phyloP scores from a whole-genome alignment of 1,140 invertebrate species.

The Helicorthomorpha holstii region DNA sequence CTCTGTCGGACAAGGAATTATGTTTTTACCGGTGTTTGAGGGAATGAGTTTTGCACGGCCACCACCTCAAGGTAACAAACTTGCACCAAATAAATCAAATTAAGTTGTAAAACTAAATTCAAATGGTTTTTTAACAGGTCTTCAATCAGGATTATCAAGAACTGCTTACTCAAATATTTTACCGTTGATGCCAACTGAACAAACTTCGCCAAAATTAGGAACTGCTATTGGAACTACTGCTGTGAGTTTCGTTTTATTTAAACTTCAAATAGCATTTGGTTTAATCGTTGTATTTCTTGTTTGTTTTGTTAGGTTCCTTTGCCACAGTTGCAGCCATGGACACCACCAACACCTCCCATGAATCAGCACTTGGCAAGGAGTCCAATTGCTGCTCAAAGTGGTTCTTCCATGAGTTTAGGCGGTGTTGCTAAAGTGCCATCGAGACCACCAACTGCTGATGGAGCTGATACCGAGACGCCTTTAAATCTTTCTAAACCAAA shows the following conservation, averaged over 20 bases:
- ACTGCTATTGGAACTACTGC: slow-evolving; percentile 1
- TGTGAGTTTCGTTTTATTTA: too few relatives aligned
- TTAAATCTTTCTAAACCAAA: slow-evolving; percentile 78
- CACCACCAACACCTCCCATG: not conserved
- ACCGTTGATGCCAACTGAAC: not conserved
- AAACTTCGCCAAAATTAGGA: not conserved
- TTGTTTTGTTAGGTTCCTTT: not conserved
- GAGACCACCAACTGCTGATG: not conserved
- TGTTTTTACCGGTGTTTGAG: slow-evolving; percentile 41
- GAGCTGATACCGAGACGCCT: slow-evolving; percentile 51
- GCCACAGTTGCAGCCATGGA: slow-evolving; percentile 5
- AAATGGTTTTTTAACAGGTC: too few relatives aligned
- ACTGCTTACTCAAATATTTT: not conserved
- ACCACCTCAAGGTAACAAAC: not conserved
- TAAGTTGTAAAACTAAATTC: too few relatives aligned
- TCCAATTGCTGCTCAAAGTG: not conserved
- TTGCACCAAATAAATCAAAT: not conserved
- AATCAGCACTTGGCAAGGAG: not conserved
- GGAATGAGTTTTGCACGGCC: slow-evolving; percentile 10
- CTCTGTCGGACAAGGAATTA: slow-evolving; percentile 18
- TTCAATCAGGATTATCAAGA: not conserved
- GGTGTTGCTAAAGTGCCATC: not conserved
- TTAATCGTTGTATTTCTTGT: too few relatives aligned
- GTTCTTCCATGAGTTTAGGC: too few relatives aligned
- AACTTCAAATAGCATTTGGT: too few relatives aligned